Conservation (phyloP, 1,140 invertebrate genomes). For the Euschistus heros region DNA sequence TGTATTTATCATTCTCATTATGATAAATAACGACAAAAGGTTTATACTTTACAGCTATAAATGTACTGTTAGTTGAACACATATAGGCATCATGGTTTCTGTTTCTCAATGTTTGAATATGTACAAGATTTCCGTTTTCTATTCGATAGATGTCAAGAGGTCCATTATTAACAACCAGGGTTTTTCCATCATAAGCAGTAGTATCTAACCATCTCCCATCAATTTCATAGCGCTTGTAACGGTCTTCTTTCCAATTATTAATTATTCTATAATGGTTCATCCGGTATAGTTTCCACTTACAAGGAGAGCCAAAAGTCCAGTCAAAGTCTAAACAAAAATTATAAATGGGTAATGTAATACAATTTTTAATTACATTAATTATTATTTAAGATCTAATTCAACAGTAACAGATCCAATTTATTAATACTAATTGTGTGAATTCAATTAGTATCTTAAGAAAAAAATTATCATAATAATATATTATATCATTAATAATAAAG, state of each 20-base stretch:
- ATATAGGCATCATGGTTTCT: slow-evolving; percentile 8
- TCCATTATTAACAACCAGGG: slow-evolving; percentile 12
- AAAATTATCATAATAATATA: no score
- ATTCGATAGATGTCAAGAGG: slow-evolving; percentile 6
- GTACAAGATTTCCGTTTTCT: slow-evolving; percentile 6
- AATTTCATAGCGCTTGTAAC: slow-evolving; percentile 14
- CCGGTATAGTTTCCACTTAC: slow-evolving; percentile 13
- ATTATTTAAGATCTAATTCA: no score
- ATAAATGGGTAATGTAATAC: no score
- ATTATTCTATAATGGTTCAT: slow-evolving; percentile 13
- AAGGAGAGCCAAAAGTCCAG: slow-evolving; percentile 3
- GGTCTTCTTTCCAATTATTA: slow-evolving; percentile 15
- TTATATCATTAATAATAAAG: no score
- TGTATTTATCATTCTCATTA: slow-evolving; percentile 12
- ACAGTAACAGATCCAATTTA: no score
- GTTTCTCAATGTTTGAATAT: slow-evolving; percentile 6
- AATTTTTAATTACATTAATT: no score
- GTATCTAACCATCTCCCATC: slow-evolving; percentile 5
- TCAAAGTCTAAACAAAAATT: slow-evolving; percentile 1
- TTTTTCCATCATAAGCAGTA: slow-evolving; percentile 15
- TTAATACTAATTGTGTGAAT: no score
- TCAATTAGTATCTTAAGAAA: no score
- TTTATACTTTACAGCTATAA: slow-evolving; percentile 17
- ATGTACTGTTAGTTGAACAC: slow-evolving; percentile 11
- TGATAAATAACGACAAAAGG: slow-evolving; percentile 13